These are phyloP conservation scores for Leptinotarsa defecta DNA, from an alignment of 1,140 invertebrate genomes.

Conservation along the genomic window DNA sequence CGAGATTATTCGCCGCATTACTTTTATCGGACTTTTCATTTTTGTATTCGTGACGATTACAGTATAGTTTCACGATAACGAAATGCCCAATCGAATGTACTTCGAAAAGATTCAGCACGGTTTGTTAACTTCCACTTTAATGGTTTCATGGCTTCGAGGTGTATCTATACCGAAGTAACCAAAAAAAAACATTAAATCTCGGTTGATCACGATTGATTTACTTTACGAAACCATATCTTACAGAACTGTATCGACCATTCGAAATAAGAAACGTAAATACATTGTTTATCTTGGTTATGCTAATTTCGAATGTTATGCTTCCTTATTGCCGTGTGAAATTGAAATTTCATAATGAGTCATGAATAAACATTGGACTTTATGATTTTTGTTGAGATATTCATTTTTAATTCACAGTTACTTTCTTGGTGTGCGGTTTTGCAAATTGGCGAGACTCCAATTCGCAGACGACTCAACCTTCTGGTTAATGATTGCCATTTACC, in stretches of 20 bases:
- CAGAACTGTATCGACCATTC: background rate
- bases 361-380: background rate
- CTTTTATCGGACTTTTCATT: background rate
- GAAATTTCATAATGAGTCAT: background rate
- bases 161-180: background rate
- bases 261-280: background rate
- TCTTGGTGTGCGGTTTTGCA: no score
- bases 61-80: background rate
- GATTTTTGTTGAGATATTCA: background rate
- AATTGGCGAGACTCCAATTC: no score
- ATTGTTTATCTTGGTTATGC: conserved; percentile 6
- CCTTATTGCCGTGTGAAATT: conserved; percentile 1
- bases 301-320: background rate
- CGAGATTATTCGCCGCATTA: background rate
- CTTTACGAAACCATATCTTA: background rate
- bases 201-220: background rate
- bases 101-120: background rate
- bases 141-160: background rate
- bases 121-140: background rate
- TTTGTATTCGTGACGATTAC: background rate
- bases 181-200: background rate
- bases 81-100: background rate
- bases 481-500: no score
- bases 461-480: no score
- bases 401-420: background rate